Evolutionary conservation across 2,113 vertebrate species (phyloP).

Genomic region (Phodopus roborovskii): DNA sequence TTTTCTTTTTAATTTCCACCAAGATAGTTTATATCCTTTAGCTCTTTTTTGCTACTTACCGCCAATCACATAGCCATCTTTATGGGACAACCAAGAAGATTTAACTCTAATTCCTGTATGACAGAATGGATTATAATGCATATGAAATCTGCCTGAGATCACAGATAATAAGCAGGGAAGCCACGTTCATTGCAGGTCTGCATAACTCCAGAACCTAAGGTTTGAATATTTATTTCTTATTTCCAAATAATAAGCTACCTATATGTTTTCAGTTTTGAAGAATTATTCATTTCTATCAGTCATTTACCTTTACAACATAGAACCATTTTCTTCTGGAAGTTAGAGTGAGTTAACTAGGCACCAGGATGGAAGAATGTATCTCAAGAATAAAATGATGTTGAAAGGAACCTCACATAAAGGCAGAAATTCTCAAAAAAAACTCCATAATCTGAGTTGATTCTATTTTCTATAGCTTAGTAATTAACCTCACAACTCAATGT

Average conservation of each 20-base stretch:
- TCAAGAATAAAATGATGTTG: background rate
- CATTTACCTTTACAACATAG: background rate
- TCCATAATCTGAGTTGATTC: background rate
- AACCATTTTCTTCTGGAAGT: background rate
- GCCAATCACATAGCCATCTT: background rate
- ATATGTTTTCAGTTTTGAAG: background rate
- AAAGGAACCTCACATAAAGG: background rate
- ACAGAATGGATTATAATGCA: background rate
- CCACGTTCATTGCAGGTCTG: background rate
- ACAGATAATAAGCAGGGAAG: background rate
- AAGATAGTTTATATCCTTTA: background rate
- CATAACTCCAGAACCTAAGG: background rate
- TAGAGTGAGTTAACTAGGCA: background rate
- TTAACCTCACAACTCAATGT: background rate
- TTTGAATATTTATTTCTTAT: constrained; percentile 30
- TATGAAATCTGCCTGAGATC: background rate
- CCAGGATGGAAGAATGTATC: background rate
- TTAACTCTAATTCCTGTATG: background rate
- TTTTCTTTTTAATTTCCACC: constrained; percentile 45
- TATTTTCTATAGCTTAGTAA: background rate
- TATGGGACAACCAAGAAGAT: background rate
- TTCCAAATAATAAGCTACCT: background rate
- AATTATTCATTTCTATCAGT: constrained; percentile 17
- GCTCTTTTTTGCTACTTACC: background rate
- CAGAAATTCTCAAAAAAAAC: background rate